Percentiles rank a stretch among this genome's conserved stretches.
Conservation (phyloP, 1,140 invertebrate genomes). For the Luehdorfia chinensis region DNA sequence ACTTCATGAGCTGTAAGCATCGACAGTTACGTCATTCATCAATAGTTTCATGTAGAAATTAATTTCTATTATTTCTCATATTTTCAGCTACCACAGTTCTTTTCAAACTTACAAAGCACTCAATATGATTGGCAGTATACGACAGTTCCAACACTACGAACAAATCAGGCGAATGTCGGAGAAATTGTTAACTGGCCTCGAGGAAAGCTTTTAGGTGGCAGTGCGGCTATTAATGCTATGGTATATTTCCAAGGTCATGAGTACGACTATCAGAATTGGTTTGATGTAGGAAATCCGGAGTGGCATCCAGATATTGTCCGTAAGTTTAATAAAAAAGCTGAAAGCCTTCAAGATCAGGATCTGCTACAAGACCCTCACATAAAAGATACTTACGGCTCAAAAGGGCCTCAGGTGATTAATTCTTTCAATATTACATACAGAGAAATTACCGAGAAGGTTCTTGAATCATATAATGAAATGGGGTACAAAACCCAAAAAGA, state of each 20-base stretch:
- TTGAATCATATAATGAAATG: constrained; percentile 52
- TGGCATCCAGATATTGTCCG: constrained; percentile 79
- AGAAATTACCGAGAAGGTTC: constrained; percentile 39
- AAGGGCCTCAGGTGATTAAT: constrained; percentile 38
- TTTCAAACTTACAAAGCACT: constrained; percentile 3
- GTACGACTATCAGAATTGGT: constrained; percentile 81
- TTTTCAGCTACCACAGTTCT: constrained; percentile 23
- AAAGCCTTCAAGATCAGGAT: constrained; percentile 36
- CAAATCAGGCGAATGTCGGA: constrained; percentile 17
- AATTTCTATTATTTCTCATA: neutral
- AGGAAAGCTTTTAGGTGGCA: constrained; percentile 85
- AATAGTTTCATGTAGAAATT: too few species aligned
- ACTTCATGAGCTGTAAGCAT: too few species aligned
- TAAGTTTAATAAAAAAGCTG: constrained; percentile 38
- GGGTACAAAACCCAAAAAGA: constrained; percentile 39
- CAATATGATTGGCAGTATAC: constrained; percentile 25
- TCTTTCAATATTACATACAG: constrained; percentile 35
- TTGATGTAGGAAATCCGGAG: constrained; percentile 75
- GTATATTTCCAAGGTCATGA: constrained; percentile 84
- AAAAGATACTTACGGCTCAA: constrained; percentile 29
- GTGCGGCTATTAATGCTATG: constrained; percentile 87
- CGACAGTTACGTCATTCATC: too few species aligned
- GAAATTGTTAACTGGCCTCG: constrained; percentile 74
- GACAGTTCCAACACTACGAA: constrained; percentile 15
- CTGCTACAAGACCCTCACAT: constrained; percentile 25